Evolutionary conservation across 2,888 invertebrate genomes (phyloP), one percentile per base, ranked within the genome.

Genomic region (Pardosa pseudoannulata): DNA sequence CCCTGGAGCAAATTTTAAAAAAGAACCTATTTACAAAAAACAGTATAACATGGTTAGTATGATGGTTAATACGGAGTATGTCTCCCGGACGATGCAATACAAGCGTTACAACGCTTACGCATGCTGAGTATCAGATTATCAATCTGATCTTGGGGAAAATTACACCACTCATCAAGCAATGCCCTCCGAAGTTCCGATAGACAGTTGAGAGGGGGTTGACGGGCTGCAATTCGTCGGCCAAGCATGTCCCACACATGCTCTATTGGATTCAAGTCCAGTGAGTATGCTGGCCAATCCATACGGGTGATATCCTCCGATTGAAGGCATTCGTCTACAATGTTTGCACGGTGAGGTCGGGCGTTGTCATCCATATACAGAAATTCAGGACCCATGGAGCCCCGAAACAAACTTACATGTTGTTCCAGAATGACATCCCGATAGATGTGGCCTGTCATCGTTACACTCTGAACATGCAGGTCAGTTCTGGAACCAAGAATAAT

Each of bases 311-410:
- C 50, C 29, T 72, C 50, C 6, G n/a, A 46, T 50, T 72, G 31
- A 28, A 50, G 50, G 56, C 56, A 50, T 46, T 72, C 46, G 50
- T 72, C 7, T n/a, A 72, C 56, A 31, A 50, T 50, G 31, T n/a
- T 31, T 72, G 13, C 46, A 11, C 56, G 56, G 50, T 29, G 29
- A 72, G 31, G 31, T 2, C 1, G 72, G n/a, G 29, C 50, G 19
- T 56, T 72, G 50, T 50, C 50, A 72, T 72, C 31, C 50, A 72
- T 72, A 72, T n/a, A 72, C 16, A 56, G n/a, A 64, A 64, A 72
- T 56, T 72, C 50, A 16, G 56, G 0, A 0, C 50, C 50, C 50
- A 46, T 50, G 29, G 50, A 46, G 29, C 16, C n/a, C 0, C 9
- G 9, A 31, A 72, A 31, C 50, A 28, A 31, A 16, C 11, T 5